phyloP scores from a whole-genome alignment of 2,113 vertebrate genomes.

The Alligator mississippiensis region DNA sequence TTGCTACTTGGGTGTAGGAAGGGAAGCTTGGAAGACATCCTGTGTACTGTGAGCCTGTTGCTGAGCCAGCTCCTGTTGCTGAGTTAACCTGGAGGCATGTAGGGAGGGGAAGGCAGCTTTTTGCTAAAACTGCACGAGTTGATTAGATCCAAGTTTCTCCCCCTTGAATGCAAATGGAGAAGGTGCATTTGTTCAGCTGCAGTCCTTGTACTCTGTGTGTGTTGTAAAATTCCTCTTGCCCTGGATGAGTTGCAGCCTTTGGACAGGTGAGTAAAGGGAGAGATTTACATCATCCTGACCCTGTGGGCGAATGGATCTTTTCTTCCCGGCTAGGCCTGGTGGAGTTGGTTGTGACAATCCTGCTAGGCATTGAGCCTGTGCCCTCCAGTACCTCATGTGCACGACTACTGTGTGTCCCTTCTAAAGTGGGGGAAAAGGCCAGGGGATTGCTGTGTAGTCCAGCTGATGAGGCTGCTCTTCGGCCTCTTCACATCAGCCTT shows the following conservation, averaged over 20 bases:
- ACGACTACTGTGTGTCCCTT: neutral
- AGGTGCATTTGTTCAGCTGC: neutral
- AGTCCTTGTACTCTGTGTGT: neutral
- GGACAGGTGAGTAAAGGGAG: neutral
- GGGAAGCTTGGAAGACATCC: neutral
- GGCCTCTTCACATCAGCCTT: neutral
- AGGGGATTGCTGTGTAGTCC: neutral
- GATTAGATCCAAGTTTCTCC: neutral
- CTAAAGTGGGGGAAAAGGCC: neutral
- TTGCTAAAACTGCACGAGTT: neutral
- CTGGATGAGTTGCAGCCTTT: neutral
- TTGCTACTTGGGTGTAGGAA: neutral
- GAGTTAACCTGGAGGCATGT: neutral
- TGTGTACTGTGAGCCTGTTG: neutral
- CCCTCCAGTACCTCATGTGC: neutral
- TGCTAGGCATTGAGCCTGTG: accelerated
- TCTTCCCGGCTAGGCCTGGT: neutral
- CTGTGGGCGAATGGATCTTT: neutral
- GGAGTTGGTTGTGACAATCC: neutral
- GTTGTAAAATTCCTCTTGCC: neutral
- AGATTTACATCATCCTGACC: accelerated
- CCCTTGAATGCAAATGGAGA: neutral
- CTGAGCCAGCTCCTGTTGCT: neutral
- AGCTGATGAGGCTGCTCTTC: neutral
- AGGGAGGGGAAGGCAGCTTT: neutral